A percentile compares a stretch with the other conserved stretches of the same genome.
Evolutionary conservation across 2,797 vertebrate species (phyloP).

Genomic region (Discoglossus pictus): DNA sequence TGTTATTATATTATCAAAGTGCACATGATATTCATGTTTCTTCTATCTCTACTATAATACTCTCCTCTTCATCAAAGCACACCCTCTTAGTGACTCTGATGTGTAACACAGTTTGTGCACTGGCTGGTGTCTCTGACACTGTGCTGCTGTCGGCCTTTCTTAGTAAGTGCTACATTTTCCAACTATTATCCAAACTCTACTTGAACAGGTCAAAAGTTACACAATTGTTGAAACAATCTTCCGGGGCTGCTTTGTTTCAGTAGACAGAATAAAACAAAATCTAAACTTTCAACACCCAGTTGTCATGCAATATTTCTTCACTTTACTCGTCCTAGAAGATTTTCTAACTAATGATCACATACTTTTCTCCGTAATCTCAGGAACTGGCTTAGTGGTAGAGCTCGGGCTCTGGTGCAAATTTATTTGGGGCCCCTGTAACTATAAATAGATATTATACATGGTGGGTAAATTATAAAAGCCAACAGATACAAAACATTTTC

Average conservation of each 20-base stretch:
- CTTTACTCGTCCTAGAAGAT: conserved; percentile 3
- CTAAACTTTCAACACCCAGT: background rate
- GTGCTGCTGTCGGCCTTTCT: conserved; percentile 6
- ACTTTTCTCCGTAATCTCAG: too few species aligned
- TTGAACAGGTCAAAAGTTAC: conserved; percentile 15
- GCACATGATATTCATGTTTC: background rate
- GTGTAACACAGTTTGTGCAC: conserved; percentile 15
- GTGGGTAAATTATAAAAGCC: too few species aligned
- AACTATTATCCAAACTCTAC: conserved; percentile 26
- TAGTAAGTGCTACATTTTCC: conserved; percentile 1
- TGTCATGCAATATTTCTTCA: too few species aligned
- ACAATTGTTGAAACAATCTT: conserved; percentile 6
- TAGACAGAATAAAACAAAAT: background rate
- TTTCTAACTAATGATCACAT: too few species aligned
- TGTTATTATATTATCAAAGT: conserved; percentile 34
- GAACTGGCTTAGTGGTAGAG: too few species aligned
- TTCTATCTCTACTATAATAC: conserved; percentile 35
- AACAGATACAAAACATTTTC: too few species aligned
- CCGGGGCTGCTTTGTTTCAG: background rate
- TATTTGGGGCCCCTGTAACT: too few species aligned
- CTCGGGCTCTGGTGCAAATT: too few species aligned
- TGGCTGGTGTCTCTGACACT: conserved; percentile 15
- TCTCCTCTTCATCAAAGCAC: conserved; percentile 19
- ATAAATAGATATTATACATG: too few species aligned
- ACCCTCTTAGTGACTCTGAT: conserved; percentile 31